Percentiles rank a stretch among this genome's conserved stretches.
These are phyloP conservation scores for Thamnaconus septentrionalis DNA, from an alignment of 2,113 vertebrate genomes.

Conservation along the genomic window DNA sequence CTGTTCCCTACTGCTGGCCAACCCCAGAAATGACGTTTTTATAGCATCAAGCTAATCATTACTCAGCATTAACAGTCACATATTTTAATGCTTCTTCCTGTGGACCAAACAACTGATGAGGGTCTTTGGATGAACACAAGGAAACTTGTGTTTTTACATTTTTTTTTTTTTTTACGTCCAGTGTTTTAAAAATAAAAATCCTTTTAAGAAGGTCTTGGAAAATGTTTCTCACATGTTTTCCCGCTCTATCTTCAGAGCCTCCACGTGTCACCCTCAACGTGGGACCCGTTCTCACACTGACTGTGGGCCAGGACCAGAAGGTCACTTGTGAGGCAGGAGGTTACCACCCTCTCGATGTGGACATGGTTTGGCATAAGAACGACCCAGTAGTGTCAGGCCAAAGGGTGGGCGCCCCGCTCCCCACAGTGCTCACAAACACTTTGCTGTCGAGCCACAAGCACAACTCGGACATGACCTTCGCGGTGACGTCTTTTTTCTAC, in stretches of 20 bases:
- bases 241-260: slow-evolving; percentile 57
- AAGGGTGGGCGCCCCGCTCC: slow-evolving; percentile 47
- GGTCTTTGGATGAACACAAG: too few species aligned
- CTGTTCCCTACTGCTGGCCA: too few species aligned
- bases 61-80: too few species aligned
- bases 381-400: slow-evolving; percentile 19
- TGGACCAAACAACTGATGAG: too few species aligned
- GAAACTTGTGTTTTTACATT: too few species aligned
- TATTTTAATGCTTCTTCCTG: too few species aligned
- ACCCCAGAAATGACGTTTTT: too few species aligned
- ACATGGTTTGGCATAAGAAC: slow-evolving; percentile 65
- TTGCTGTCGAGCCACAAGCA: slow-evolving; percentile 72
- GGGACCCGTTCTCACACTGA: slow-evolving; percentile 45
- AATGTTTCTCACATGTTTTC: too few species aligned
- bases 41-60: too few species aligned
- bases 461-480: slow-evolving; percentile 72
- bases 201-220: too few species aligned
- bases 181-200: too few species aligned
- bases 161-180: too few species aligned
- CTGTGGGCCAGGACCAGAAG: slow-evolving; percentile 65
- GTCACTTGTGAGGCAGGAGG: slow-evolving; percentile 63
- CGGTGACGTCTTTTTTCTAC: slow-evolving; percentile 73
- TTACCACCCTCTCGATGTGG: slow-evolving; percentile 77
- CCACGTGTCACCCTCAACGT: slow-evolving; percentile 69
- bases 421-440: slow-evolving; percentile 59